Conservation (phyloP, 1,140 invertebrate species). For the Zophobas atratus region DNA sequence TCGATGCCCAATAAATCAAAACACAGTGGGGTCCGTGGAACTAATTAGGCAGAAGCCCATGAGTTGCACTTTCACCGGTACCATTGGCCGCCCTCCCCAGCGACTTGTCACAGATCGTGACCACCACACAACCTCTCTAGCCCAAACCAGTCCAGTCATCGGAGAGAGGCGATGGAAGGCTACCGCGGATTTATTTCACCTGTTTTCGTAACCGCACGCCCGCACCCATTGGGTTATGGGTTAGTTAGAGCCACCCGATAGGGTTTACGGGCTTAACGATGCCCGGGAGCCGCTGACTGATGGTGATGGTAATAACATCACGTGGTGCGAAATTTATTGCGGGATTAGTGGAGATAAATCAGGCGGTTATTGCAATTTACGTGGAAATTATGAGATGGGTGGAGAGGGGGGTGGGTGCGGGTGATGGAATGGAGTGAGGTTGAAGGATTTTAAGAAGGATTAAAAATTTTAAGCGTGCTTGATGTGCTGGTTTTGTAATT, state of each 20-base stretch:
- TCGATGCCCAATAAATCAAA: slow-evolving; percentile 43
- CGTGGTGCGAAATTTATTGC: slow-evolving; percentile 33
- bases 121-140: slow-evolving; percentile 35
- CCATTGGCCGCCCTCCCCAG: slow-evolving; percentile 54
- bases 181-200: slow-evolving; percentile 33
- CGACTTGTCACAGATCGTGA: slow-evolving; percentile 26
- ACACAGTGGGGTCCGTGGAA: slow-evolving; percentile 30
- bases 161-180: slow-evolving; percentile 28
- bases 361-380: slow-evolving; percentile 28
- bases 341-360: slow-evolving; percentile 17
- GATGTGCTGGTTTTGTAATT: too few species aligned
- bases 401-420: neutral
- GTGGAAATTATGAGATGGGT: slow-evolving; percentile 14
- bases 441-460: too few species aligned
- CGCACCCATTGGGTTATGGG: neutral
- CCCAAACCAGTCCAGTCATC: slow-evolving; percentile 32
- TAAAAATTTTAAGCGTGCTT: too few species aligned
- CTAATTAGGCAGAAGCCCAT: slow-evolving; percentile 40
- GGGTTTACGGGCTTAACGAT: too few species aligned
- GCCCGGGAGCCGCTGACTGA: slow-evolving; percentile 16
- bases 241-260: too few species aligned
- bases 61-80: slow-evolving; percentile 52
- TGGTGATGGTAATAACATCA: slow-evolving; percentile 34
- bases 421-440: too few species aligned
- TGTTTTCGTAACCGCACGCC: slow-evolving; percentile 39